A percentile compares a stretch with the other conserved stretches of the same genome.
Evolutionary conservation across 2,888 invertebrate genomes (phyloP).

Genomic region (Eupithecia pulchellata): DNA sequence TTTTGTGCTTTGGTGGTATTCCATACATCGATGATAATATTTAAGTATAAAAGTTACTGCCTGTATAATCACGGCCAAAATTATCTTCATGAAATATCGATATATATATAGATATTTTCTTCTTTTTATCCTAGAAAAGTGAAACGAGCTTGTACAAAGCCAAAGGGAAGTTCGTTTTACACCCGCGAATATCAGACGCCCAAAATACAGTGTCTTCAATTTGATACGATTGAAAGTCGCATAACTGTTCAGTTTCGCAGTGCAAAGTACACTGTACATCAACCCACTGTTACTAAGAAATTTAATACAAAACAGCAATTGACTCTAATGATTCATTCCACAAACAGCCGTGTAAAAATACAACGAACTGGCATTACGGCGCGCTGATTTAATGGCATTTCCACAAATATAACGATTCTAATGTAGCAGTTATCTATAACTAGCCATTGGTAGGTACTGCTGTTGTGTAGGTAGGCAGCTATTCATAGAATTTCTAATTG

Average conservation of each 20-base stretch:
- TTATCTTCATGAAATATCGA: too few relatives aligned
- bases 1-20: too few relatives aligned
- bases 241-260: background rate
- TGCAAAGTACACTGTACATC: background rate
- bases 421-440: background rate
- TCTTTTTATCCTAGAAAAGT: too few relatives aligned
- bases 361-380: constrained; percentile 8
- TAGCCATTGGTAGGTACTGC: background rate
- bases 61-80: too few relatives aligned
- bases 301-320: background rate
- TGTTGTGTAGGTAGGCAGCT: background rate
- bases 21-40: too few relatives aligned
- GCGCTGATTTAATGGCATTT: constrained; percentile 13
- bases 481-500: constrained; percentile 11
- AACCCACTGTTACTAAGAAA: background rate
- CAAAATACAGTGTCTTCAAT: background rate
- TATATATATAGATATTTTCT: too few relatives aligned
- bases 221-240: background rate
- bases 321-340: constrained; percentile 6
- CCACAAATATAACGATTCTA: constrained; percentile 11
- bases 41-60: too few relatives aligned
- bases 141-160: too few relatives aligned
- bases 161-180: too few relatives aligned
- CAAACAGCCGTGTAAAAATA: constrained; percentile 9
- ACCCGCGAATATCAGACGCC: too few relatives aligned